phyloP scores from a whole-genome alignment of 2,113 vertebrate genomes.

The Mesitornis unicolor region DNA sequence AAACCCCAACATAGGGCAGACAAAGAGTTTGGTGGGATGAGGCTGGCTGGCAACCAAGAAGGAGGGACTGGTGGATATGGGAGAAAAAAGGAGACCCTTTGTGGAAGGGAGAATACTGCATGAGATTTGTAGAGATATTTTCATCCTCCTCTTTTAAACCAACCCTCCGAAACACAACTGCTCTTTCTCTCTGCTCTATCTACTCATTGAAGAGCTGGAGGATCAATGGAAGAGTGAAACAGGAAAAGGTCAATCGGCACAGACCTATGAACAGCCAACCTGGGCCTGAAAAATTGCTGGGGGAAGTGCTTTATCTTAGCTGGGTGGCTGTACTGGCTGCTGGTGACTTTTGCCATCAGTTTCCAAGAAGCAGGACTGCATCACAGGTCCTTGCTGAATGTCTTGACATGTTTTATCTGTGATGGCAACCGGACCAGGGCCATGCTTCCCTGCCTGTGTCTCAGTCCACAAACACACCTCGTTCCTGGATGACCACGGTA shows the following conservation, averaged over 20 bases:
- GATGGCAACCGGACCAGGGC: not conserved
- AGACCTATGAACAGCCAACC: not conserved
- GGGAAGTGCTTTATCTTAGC: not conserved
- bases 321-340: rapidly evolving
- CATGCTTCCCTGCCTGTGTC: not conserved
- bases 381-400: not conserved
- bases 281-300: rapidly evolving
- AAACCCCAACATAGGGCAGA: not conserved
- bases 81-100: not conserved
- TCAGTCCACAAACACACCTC: rapidly evolving
- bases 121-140: not conserved
- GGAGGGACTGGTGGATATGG: not conserved
- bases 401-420: not conserved
- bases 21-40: not conserved
- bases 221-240: not conserved
- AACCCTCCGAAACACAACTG: not conserved
- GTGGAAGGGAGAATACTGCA: not conserved
- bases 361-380: not conserved
- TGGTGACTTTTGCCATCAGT: not conserved
- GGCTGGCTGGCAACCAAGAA: not conserved
- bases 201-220: not conserved
- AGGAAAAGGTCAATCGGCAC: not conserved
- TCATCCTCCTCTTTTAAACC: not conserved
- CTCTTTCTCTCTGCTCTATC: not conserved
- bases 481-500: not conserved